Percentiles rank a stretch among this genome's conserved stretches.
These are phyloP conservation scores for Molanna angustata DNA, from an alignment of 2,888 invertebrate species.

Conservation along the genomic window DNA sequence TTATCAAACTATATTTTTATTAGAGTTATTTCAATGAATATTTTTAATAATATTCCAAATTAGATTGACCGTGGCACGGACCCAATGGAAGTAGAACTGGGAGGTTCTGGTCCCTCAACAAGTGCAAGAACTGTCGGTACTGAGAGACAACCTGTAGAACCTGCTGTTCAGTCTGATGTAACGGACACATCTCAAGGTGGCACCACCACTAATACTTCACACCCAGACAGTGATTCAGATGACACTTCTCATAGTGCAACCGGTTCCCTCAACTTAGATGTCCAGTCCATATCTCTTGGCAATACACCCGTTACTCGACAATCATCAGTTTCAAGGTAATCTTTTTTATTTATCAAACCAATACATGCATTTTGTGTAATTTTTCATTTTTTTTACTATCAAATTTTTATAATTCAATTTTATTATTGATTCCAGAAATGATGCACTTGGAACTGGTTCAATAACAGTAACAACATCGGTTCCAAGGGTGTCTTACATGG, in stretches of 20 bases:
- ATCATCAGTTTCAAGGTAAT: slow-evolving; percentile 5
- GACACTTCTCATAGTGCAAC: slow-evolving; percentile 31
- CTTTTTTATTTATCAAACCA: background rate
- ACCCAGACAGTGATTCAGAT: slow-evolving; percentile 38
- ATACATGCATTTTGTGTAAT: no score
- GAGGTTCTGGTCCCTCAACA: slow-evolving; percentile 36
- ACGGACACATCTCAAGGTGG: background rate
- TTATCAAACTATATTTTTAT: background rate
- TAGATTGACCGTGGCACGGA: slow-evolving; percentile 70
- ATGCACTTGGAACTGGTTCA: slow-evolving; percentile 3
- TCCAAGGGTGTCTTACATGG: slow-evolving; percentile 16
- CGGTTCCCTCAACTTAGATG: slow-evolving; percentile 11
- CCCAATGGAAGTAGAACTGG: slow-evolving; percentile 61
- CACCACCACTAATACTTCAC: background rate
- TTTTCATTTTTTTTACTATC: no score
- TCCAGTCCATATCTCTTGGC: slow-evolving; percentile 15
- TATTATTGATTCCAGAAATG: slow-evolving; percentile 8
- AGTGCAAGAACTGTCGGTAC: slow-evolving; percentile 31
- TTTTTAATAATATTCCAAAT: background rate
- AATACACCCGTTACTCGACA: background rate
- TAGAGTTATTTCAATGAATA: background rate
- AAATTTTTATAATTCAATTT: background rate
- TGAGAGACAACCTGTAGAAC: background rate
- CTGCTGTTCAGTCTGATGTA: background rate
- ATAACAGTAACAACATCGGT: slow-evolving; percentile 17